Evolutionary conservation across 2,797 vertebrate species (phyloP), one percentile per base, ranked within the genome.

Genomic region (Hapalemur alaotrensis): DNA sequence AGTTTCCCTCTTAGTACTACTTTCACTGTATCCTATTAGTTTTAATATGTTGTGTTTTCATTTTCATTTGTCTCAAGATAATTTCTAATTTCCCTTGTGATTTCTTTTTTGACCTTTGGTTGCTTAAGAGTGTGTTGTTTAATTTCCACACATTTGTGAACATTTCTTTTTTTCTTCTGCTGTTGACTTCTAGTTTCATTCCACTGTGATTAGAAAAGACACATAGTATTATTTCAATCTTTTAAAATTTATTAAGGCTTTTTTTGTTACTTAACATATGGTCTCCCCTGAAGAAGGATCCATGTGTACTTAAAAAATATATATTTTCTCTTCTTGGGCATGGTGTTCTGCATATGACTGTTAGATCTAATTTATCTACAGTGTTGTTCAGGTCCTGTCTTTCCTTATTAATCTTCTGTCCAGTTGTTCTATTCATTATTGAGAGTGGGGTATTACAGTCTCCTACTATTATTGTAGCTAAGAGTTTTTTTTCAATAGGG

Each of bases 101-200:
- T 80, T 79, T 85, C 25, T 85, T 73, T 6, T 80, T 46, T 82
- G 69, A 52, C 5, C 38, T 32, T 7, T 65, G 13, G 48, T 79
- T 63, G 59, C 72, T 50, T 92, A 79, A 41, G 41, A 83, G 5
- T 54, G 12, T 63, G 38, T 23, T 75, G 72, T 48, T 70, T 57
- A 79, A 82, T 80, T 46, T 57, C 48, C 54, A 78, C 8, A 76
- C 43, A 28, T 61, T 75, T 89, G 15, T 95, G 57, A 83, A 25
- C 73, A 67, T 89, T 50, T 18, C 32, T 91, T 38, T 70, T 80
- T 78, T 30, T 3, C 52, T 61, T 75, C 23, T 70, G 41, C 23
- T 89, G 18, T 69, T 89, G 48, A 86, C 54, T 91, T 91, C 30
- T 76, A 57, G 22, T 96, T 63, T 83, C 69, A 87, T 91, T 82